Base-by-base conservation (phyloP, 30 jellyfish, hydroid and myxozoan species). In the Pseudorhiza aurosa region DNA sequence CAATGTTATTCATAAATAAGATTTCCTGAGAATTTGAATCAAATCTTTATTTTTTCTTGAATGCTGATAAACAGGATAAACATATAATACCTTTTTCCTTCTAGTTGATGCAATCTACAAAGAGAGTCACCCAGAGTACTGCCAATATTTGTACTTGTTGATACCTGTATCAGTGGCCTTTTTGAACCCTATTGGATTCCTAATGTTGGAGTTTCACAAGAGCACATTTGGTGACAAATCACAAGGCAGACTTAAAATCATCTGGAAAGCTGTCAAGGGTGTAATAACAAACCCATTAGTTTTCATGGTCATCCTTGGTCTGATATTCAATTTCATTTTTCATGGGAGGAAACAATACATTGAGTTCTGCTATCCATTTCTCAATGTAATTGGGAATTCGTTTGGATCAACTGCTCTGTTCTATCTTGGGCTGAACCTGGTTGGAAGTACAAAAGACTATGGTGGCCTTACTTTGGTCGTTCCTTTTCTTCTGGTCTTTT, bases 371-470 rank as follows among this genome's bases (percentile, higher is more conserved):
- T 33, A 65, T 1, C 78, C 75, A n/a, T 91, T 84, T 25, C 80
- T 91, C 19, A 39, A 64, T 14, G 89, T 89, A 28, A 58, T 91
- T 36, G 77, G 88, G 4, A 51, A 71, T 33, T 72, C 96, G 5
- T 91, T 91, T 73, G 94, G 98, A 19, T 93, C 98, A 17, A 76
- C 95, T 9, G 96, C 98, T 6, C 68, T 91, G 47, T 91, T 91
- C 72, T 82, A 45, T 42, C 68, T 91, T 88, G 98, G 98, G 25
- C 55, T 79, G 49, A 71, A 70, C 50, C 68, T 91, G 30, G 98
- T 82, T 21, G 87, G 88, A 19, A 58, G 82, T 45, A 55, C 28
- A 82, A 49, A 58, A 47, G 81, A 71, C 10, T 37, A 28, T 36
- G 65, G 72, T 58, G 98, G 96, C 22, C 26, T 56, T 33, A 49